Evolutionary conservation across 1,140 invertebrate species (phyloP), one percentile per base, ranked within the genome.

Genomic region (Anoplophora glabripennis): DNA sequence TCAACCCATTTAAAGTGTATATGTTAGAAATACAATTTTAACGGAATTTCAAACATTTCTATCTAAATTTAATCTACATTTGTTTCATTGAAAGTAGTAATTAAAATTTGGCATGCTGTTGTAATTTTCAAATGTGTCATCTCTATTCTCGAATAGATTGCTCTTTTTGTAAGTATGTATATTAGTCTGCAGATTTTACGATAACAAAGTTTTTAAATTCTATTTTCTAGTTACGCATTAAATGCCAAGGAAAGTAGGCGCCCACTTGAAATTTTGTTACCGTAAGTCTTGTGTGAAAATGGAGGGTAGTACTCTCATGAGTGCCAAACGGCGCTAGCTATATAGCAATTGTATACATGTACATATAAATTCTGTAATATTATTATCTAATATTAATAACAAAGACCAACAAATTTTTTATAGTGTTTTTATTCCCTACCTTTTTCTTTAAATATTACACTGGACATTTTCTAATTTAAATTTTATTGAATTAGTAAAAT

Each of bases 281-380:
- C 34, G 52, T 54, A 18, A 54, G 44, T 44, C 14, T n/a, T 21
- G 11, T 33, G 42, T n/a, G 9, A 14, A 40, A 41, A 38, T 53
- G 64, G 64, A 66, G 64, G 64, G 64, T 53, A 66, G 57, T 65
- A 65, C 64, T 66, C 64, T 66, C 64, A 66, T 55, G 44, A 61
- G 56, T 60, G 60, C 64, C 60, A 63, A 63, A 57, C 57, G 64
- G 64, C 64, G 52, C 57, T 44, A 60, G 37, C 59, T 66, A 61
- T 63, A 66, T 62, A 66, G 64, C 57, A 57, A 66, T 60, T 66
- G 64, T 66, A 66, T 63, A 66, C 59, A 65, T 66, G 64, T 66
- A 66, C 53, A 66, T 63, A 66, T 63, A 58, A 57, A 64, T 56
- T 63, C 54, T 66, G 64, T 66, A 66, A 66, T 66, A 59, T 66